phyloP scores from a whole-genome alignment of 2,113 vertebrate species.

The Rhinoptilus africanus region DNA sequence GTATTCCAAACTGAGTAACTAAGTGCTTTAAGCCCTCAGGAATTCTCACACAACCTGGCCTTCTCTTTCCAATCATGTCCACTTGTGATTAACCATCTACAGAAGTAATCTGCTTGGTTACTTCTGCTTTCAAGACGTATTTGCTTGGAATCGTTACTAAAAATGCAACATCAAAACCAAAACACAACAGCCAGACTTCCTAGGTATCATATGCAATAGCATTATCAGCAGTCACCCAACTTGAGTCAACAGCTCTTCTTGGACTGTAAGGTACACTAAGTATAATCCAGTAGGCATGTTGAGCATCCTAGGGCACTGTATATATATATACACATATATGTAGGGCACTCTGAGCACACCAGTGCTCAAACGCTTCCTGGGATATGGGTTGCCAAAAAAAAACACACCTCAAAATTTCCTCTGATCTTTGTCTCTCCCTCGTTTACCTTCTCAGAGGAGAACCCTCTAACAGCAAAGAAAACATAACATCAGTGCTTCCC shows the following conservation, averaged over 20 bases:
- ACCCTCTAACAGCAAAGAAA: background rate
- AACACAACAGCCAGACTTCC: background rate
- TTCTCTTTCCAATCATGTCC: no score
- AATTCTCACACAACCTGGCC: background rate
- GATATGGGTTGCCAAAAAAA: background rate
- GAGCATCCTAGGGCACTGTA: background rate
- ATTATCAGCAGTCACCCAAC: background rate
- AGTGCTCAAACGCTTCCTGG: background rate
- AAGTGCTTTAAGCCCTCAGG: background rate
- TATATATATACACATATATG: no score
- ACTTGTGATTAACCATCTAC: no score
- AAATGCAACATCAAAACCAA: background rate
- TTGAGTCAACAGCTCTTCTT: background rate
- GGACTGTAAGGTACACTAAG: background rate
- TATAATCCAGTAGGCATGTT: fast-evolving
- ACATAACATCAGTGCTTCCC: background rate
- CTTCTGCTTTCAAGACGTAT: background rate
- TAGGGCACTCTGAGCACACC: background rate
- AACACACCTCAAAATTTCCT: background rate
- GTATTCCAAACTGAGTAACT: background rate
- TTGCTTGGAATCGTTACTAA: background rate
- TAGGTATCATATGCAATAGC: background rate
- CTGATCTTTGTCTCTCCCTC: background rate
- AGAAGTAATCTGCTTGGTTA: no score
- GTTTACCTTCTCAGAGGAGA: background rate